phyloP scores from a whole-genome alignment of 2,797 vertebrate species.

The Phataginus tricuspis region DNA sequence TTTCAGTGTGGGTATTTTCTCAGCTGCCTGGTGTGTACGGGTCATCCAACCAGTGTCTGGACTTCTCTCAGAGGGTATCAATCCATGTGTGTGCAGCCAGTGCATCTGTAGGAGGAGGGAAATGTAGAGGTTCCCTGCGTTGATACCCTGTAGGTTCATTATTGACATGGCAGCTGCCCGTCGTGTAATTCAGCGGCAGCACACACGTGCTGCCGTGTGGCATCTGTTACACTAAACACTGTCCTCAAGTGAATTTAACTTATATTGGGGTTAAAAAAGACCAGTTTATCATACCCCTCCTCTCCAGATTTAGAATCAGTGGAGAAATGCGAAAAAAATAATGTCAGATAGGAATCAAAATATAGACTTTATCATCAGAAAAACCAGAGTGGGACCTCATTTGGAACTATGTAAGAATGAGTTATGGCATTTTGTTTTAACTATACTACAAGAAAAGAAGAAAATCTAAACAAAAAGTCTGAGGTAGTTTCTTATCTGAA shows the following conservation, averaged over 20 bases:
- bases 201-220: too few species aligned
- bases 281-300: neutral
- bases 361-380: neutral
- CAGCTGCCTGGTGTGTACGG: neutral
- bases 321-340: neutral
- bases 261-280: neutral
- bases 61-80: neutral
- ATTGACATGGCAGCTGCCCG: neutral
- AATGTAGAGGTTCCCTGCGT: neutral
- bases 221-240: neutral
- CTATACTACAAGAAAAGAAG: neutral
- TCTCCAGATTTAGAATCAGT: neutral
- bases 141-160: neutral
- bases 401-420: neutral
- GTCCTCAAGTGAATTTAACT: neutral
- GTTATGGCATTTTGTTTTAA: constrained; percentile 15
- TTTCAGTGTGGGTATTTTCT: neutral
- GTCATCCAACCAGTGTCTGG: neutral
- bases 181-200: neutral
- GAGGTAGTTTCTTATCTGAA: neutral
- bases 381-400: neutral
- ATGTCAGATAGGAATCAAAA: neutral
- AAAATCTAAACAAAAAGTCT: constrained; percentile 1
- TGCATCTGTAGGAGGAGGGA: neutral
- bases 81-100: neutral